A percentile compares a stretch with the other conserved stretches of the same genome.
These are phyloP conservation scores for Danio tinwini DNA, from an alignment of 2,797 vertebrate genomes.

Conservation along the genomic window DNA sequence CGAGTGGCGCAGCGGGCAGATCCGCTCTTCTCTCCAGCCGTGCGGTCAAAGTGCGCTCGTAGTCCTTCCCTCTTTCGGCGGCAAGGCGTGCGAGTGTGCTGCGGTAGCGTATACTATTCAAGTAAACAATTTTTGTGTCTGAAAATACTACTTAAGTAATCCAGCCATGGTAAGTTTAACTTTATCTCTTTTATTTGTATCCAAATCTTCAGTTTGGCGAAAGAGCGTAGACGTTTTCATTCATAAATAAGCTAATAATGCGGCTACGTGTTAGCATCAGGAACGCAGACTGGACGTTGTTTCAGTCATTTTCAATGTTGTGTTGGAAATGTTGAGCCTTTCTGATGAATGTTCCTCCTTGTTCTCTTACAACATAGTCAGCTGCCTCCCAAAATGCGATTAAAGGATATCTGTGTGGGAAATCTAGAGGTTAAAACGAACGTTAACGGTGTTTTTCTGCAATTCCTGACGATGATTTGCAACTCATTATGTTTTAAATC, in stretches of 20 bases:
- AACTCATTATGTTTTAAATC: no score
- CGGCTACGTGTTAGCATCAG: slow-evolving; percentile 1
- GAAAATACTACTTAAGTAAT: not conserved
- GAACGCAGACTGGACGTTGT: slow-evolving; percentile 30
- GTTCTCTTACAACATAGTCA: not conserved
- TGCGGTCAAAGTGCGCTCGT: slow-evolving; percentile 39
- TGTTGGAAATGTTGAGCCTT: not conserved
- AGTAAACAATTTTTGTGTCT: slow-evolving; percentile 39
- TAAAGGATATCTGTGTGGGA: not conserved
- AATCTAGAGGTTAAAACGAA: no score
- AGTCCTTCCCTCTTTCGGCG: slow-evolving; percentile 72
- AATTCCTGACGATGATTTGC: not conserved
- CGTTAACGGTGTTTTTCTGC: no score
- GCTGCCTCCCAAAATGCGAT: not conserved
- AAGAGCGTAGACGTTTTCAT: slow-evolving; percentile 26
- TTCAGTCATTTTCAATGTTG: not conserved
- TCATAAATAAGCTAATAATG: not conserved
- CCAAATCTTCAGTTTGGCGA: not conserved
- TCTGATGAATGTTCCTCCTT: not conserved
- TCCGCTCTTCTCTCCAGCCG: not conserved
- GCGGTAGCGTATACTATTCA: slow-evolving; percentile 26
- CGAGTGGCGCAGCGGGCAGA: slow-evolving; percentile 49
- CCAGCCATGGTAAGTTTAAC: slow-evolving; percentile 49
- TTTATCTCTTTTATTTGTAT: rapidly evolving
- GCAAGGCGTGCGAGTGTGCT: slow-evolving; percentile 69